Evolutionary conservation across 1,140 invertebrate genomes (phyloP), one percentile per base, ranked within the genome.

Genomic region (Eurosta solidaginis): DNA sequence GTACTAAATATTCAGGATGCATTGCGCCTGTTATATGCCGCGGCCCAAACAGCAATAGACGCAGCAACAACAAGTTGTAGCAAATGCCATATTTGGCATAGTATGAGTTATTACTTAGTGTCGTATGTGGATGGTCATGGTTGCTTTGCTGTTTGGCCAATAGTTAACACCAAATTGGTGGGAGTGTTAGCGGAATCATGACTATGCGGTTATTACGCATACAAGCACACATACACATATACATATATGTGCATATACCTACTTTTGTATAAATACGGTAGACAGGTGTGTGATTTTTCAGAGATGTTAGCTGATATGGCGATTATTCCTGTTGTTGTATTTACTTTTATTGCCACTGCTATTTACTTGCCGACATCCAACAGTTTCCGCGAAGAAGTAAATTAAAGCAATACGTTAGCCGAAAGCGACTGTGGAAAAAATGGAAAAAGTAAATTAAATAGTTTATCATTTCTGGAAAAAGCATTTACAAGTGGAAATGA

Each of bases 11-110:
- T 68, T 9, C 36, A 68, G 12, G 59, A 40, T 33, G 59, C 59
- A 68, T 68, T 68, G 7, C 59, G 59, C n/a, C 59, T 68, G 59
- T 68, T 68, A 40, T 29, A 42, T 68, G 59, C 59, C n/a, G n/a
- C n/a, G n/a, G n/a, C n/a, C n/a, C n/a, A n/a, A 33, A 17, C 59
- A 68, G 29, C 59, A 42, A 29, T n/a, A 14, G 59, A 14, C 36
- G 17, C 40, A 22, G 33, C 33, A 68, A 68, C 40, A 40, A 36
- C 27, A 9, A n/a, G n/a, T n/a, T n/a, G n/a, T n/a, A n/a, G n/a
- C n/a, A n/a, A n/a, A n/a, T n/a, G n/a, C 59, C 59, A 20, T 68
- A 40, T 68, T 40, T 68, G 27, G 59, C 22, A n/a, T n/a, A n/a
- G n/a, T n/a, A n/a, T n/a, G n/a, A n/a, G n/a, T 36, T 59, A 33